These are phyloP conservation scores for Acanthurus lineatus DNA, from an alignment of 2,797 vertebrate genomes.

Conservation along the genomic window DNA sequence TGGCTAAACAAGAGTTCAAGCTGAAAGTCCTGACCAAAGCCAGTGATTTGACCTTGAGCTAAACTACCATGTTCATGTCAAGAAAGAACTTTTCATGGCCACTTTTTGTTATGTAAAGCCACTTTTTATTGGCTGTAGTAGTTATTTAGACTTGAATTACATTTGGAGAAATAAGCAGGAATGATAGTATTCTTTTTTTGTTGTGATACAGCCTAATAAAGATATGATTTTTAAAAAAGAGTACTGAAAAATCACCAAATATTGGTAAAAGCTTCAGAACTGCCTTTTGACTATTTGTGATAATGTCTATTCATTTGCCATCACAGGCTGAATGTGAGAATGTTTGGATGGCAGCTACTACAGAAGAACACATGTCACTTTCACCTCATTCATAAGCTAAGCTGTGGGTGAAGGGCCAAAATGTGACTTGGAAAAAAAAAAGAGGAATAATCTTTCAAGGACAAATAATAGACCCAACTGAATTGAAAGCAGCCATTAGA, in stretches of 20 bases:
- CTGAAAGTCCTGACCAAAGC: slow-evolving; percentile 5
- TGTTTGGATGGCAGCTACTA: slow-evolving; percentile 26
- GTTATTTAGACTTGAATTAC: too few relatives aligned
- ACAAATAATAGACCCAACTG: slow-evolving; percentile 70
- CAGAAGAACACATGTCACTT: slow-evolving; percentile 47
- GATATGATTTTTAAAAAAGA: slow-evolving; percentile 6
- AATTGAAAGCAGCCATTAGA: slow-evolving; percentile 74
- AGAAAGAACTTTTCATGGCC: not conserved
- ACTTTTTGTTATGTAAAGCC: too few relatives aligned
- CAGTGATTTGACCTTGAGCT: not conserved
- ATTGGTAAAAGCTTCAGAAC: not conserved
- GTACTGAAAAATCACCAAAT: not conserved
- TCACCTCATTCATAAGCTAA: slow-evolving; percentile 49
- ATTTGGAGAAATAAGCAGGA: too few relatives aligned
- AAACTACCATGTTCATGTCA: slow-evolving; percentile 1
- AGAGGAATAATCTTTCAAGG: slow-evolving; percentile 67
- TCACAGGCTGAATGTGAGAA: slow-evolving; percentile 27
- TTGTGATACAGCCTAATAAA: not conserved
- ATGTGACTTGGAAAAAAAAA: slow-evolving; percentile 31
- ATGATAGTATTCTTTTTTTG: not conserved
- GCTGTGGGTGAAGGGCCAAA: slow-evolving; percentile 52
- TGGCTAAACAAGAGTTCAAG: not conserved
- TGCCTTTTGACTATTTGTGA: slow-evolving; percentile 31
- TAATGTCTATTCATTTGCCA: slow-evolving; percentile 22
- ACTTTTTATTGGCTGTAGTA: too few relatives aligned